These are phyloP conservation scores for Oscheius sp. DNA, from an alignment of 2,888 invertebrate species.

Conservation along the genomic window DNA sequence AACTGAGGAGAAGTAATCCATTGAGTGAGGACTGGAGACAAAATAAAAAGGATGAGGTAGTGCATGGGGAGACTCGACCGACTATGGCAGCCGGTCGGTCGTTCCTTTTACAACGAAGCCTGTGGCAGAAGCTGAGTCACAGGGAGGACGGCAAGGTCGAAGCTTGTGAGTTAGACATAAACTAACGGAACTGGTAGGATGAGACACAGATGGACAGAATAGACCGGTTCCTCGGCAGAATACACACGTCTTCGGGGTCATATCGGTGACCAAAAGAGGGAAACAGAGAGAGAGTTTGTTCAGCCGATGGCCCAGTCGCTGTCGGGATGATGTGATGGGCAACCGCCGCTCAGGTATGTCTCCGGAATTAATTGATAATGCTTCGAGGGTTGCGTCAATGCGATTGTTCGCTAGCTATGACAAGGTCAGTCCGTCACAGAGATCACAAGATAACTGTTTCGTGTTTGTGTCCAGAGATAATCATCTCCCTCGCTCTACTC, in stretches of 20 bases:
- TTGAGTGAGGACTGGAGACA: not conserved
- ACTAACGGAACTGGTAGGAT: slow-evolving; percentile 22
- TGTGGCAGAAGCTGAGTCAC: slow-evolving; percentile 5
- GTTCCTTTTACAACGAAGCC: slow-evolving; percentile 27
- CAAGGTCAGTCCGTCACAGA: slow-evolving; percentile 9
- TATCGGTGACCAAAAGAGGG: no score
- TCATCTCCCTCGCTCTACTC: not conserved
- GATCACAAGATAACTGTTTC: not conserved
- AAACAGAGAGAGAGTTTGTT: no score
- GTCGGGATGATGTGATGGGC: slow-evolving; percentile 5
- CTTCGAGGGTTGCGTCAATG: slow-evolving; percentile 2
- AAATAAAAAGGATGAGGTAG: not conserved
- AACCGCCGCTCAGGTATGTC: slow-evolving; percentile 4
- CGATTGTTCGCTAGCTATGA: slow-evolving; percentile 19
- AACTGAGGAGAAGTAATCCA: slow-evolving; percentile 26
- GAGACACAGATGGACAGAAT: not conserved
- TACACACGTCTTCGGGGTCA: no score
- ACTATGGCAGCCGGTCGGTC: slow-evolving; percentile 11
- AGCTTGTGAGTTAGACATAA: not conserved
- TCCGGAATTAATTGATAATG: not conserved
- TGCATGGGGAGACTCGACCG: not conserved
- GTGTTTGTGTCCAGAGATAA: not conserved
- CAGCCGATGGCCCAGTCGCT: not conserved
- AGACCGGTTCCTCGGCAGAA: not conserved
- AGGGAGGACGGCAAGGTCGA: slow-evolving; percentile 6